Evolutionary conservation across 2,113 vertebrate genomes (phyloP).

Genomic region (Nothocercus nigrocapillus): DNA sequence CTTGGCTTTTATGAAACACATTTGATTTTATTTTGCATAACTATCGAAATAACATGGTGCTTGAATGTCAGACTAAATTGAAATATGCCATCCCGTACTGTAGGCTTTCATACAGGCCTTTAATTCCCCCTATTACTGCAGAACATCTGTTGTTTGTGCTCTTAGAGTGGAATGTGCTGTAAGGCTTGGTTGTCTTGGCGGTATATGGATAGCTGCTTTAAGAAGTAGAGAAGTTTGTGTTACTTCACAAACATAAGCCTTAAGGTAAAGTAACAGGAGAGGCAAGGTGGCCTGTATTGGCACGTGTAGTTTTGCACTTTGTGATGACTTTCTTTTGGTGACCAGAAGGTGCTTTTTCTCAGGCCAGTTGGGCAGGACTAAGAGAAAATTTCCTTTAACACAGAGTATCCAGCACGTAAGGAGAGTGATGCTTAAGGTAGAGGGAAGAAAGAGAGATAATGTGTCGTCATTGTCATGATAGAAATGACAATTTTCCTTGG

Average conservation of each 20-base stretch:
- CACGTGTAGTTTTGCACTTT: background rate
- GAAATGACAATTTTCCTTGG: background rate
- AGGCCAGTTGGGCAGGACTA: background rate
- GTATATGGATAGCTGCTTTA: background rate
- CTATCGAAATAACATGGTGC: background rate
- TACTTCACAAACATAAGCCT: background rate
- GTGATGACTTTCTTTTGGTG: background rate
- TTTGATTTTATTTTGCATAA: conserved; percentile 18
- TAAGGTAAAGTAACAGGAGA: background rate
- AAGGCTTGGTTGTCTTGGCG: background rate
- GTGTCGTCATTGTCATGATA: background rate
- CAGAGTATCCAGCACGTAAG: background rate
- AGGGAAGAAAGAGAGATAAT: background rate
- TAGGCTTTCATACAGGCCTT: background rate
- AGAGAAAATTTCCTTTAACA: background rate
- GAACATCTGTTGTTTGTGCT: background rate
- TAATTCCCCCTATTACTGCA: background rate
- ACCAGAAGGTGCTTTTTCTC: background rate
- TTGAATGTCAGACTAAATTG: conserved; percentile 1
- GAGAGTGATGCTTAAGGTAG: background rate
- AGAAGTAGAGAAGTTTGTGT: background rate
- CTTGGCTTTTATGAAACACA: background rate
- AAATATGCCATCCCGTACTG: background rate
- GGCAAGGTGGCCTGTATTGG: background rate
- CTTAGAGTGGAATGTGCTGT: background rate